Base-by-base conservation (phyloP, 2,113 vertebrate species). In the Python bivittatus region DNA sequence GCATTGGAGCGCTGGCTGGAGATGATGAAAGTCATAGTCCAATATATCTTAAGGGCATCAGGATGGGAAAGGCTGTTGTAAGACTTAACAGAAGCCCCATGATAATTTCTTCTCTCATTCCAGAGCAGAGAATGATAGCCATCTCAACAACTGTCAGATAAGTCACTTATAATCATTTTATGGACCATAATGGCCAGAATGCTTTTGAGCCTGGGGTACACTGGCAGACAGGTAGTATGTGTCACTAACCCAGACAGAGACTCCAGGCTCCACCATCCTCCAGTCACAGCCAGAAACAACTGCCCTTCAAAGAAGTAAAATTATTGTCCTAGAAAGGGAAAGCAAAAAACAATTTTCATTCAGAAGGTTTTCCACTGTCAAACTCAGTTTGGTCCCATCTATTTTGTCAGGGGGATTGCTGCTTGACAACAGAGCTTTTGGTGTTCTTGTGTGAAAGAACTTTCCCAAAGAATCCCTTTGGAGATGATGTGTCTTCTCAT, bases 111-210 rank as follows among this genome's bases (percentile, higher is more conserved):
- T 87, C 85, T 88, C 15, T 57, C 38, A 23, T 17, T 57, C 68
- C 27, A 72, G 56, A 88, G 38, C 54, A 60, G 29, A 27, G n/a
- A 87, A 42, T 54, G 53, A 54, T 52, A 56, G 27, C 72, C 61
- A 44, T 38, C n/a, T 89, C 72, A 44, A 12, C 84, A 38, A 29
- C 56, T 52, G 56, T 84, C 42, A 83, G 38, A 84, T 44, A 84
- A 88, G 68, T 92, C 64, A 88, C 38, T 88, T 84, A 38, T 15
- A 22, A 44, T 61, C 27, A 68, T 38, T 38, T 61, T 84, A 88
- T 33, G 83, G 84, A 84, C 42, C 84, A 79, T 88, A 60, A 88
- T 84, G 86, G 56, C 29, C 86, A 84, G 87, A 88, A 88, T 92
- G 60, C 33, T 58, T 52, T 6, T 60, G 54, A 58, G 84, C 90